Conservation (phyloP, 2,888 invertebrate genomes). For the Archips crataeganus region DNA sequence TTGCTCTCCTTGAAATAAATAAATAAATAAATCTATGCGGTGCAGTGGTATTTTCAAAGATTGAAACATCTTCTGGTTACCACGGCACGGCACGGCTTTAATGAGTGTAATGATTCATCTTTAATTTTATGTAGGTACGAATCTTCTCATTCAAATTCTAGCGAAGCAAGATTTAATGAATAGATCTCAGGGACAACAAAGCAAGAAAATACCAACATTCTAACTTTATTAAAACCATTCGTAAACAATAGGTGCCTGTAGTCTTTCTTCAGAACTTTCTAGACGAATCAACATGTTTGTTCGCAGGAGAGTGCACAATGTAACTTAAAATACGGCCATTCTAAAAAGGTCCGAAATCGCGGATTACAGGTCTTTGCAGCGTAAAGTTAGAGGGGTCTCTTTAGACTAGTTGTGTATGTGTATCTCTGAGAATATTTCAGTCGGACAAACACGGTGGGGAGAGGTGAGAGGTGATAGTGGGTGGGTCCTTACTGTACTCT, state of each 20-base stretch:
- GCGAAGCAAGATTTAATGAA: slow-evolving; percentile 14
- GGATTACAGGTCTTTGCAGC: slow-evolving; percentile 49
- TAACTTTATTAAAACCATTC: slow-evolving; percentile 41
- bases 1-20: too few relatives aligned
- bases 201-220: slow-evolving; percentile 20
- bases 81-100: too few relatives aligned
- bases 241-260: slow-evolving; percentile 45
- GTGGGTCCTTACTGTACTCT: slow-evolving; percentile 79
- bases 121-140: not conserved
- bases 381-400: slow-evolving; percentile 55
- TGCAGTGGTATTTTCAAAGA: not conserved
- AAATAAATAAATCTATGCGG: too few relatives aligned
- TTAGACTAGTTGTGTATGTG: slow-evolving; percentile 63
- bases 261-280: slow-evolving; percentile 72
- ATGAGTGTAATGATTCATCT: not conserved
- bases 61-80: not conserved
- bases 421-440: slow-evolving; percentile 73
- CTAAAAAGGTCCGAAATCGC: slow-evolving; percentile 57
- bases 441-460: slow-evolving; percentile 70
- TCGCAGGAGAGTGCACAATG: slow-evolving; percentile 66
- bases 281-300: slow-evolving; percentile 74
- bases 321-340: slow-evolving; percentile 66
- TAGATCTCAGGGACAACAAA: slow-evolving; percentile 28
- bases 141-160: not conserved
- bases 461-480: slow-evolving; percentile 53